phyloP scores from a whole-genome alignment of 2,888 invertebrate species.

The Drosophila prolongata region DNA sequence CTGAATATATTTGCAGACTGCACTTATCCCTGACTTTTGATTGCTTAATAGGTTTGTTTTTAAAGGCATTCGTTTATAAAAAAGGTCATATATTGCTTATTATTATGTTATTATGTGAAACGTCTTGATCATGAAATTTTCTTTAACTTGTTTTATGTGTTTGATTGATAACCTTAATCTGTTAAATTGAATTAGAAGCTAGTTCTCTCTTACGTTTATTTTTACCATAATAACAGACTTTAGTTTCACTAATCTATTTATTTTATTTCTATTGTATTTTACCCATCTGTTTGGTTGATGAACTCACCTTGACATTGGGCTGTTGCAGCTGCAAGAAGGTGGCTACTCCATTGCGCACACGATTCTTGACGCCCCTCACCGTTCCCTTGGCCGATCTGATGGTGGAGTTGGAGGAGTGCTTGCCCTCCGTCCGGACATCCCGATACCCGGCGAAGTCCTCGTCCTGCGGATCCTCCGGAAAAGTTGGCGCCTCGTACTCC shows the following conservation, averaged over 20 bases:
- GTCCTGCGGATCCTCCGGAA: constrained; percentile 79
- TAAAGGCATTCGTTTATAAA: too few relatives aligned
- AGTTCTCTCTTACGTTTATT: too few relatives aligned
- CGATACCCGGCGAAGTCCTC: constrained; percentile 92
- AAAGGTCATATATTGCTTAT: too few relatives aligned
- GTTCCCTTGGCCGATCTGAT: constrained; percentile 96
- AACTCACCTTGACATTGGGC: constrained; percentile 89
- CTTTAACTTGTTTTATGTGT: too few relatives aligned
- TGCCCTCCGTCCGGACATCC: constrained; percentile 87
- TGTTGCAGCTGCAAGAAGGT: constrained; percentile 95
- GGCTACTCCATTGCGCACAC: constrained; percentile 96
- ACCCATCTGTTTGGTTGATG: background rate
- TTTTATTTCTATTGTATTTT: too few relatives aligned
- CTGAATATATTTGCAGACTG: constrained; percentile 12
- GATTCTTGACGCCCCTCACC: constrained; percentile 96
- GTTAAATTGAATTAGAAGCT: too few relatives aligned
- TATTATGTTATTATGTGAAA: too few relatives aligned
- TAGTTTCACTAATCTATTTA: too few relatives aligned
- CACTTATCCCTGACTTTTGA: background rate
- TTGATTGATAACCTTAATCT: too few relatives aligned
- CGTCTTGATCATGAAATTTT: too few relatives aligned
- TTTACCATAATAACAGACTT: too few relatives aligned
- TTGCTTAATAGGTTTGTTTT: background rate
- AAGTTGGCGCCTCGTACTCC: constrained; percentile 19
- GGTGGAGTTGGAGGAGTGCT: constrained; percentile 87